Percentiles rank a stretch among this genome's conserved stretches.
Evolutionary conservation across 2,113 vertebrate species (phyloP).

Genomic region (Bambusicola thoracicus): DNA sequence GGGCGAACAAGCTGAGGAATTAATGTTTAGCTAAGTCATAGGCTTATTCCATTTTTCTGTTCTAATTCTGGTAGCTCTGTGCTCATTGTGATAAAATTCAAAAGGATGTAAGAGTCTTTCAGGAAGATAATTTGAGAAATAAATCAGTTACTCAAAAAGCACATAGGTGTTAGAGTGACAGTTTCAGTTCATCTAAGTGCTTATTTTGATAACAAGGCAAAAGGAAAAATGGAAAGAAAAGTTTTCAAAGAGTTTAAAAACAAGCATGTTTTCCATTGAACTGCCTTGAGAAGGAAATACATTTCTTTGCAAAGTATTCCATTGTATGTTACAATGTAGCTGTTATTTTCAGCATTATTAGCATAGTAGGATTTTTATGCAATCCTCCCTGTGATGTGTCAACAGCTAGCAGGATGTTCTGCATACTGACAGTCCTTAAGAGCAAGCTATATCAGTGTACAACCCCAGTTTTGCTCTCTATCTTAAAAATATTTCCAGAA

Average conservation of each 20-base stretch:
- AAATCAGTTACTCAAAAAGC: constrained; percentile 30
- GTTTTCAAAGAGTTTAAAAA: background rate
- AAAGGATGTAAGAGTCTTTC: constrained; percentile 4
- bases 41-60: background rate
- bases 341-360: background rate
- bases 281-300: background rate
- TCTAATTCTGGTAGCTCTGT: background rate
- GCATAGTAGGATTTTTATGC: background rate
- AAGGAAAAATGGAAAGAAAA: background rate
- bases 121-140: constrained; percentile 30
- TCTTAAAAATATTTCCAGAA: background rate
- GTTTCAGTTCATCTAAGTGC: constrained; percentile 24
- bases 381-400: background rate
- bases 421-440: background rate
- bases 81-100: constrained; percentile 11
- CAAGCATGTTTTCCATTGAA: background rate
- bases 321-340: background rate
- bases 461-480: background rate
- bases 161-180: constrained; percentile 37
- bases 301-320: too few species aligned
- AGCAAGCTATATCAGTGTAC: background rate
- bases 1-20: background rate
- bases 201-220: constrained; percentile 18
- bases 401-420: background rate
- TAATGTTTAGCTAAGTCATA: background rate